Evolutionary conservation across 2,113 vertebrate genomes (phyloP).

Genomic region (Donacobius atricapilla): DNA sequence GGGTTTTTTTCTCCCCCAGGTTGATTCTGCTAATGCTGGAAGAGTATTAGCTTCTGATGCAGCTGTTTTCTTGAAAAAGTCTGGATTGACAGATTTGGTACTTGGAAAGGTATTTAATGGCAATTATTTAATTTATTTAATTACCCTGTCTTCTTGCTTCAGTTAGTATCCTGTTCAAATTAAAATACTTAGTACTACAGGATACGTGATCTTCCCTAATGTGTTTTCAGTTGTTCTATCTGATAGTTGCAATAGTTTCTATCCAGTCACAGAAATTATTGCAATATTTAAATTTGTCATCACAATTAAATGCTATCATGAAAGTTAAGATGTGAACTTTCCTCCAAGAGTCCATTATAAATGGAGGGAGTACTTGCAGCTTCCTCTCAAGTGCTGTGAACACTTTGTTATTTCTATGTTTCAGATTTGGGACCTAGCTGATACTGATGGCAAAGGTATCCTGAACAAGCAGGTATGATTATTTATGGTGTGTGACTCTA

Average conservation of each 20-base stretch:
- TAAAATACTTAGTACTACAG: not conserved
- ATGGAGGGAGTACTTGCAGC: not conserved
- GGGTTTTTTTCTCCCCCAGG: slow-evolving; percentile 69
- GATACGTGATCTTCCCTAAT: not conserved
- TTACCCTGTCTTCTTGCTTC: not conserved
- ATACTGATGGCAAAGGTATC: slow-evolving; percentile 91
- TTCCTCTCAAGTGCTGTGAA: not conserved
- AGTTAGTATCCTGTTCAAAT: not conserved
- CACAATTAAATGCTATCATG: not conserved
- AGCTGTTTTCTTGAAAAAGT: slow-evolving; percentile 93
- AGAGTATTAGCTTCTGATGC: slow-evolving; percentile 91
- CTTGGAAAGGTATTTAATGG: slow-evolving; percentile 87
- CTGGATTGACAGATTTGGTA: slow-evolving; percentile 90
- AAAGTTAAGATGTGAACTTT: not conserved
- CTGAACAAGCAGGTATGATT: slow-evolving; percentile 92
- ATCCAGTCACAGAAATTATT: not conserved
- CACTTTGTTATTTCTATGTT: not conserved
- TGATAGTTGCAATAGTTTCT: not conserved
- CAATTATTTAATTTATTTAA: not conserved
- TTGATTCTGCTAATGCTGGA: slow-evolving; percentile 87
- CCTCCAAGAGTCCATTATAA: not conserved
- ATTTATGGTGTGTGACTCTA: not conserved
- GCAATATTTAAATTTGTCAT: not conserved
- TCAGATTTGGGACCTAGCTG: slow-evolving; percentile 97
- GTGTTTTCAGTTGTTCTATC: not conserved